A percentile compares a stretch with the other conserved stretches of the same genome.
phyloP scores from a whole-genome alignment of 2,888 invertebrate species.

The Andrena chrysosceles region DNA sequence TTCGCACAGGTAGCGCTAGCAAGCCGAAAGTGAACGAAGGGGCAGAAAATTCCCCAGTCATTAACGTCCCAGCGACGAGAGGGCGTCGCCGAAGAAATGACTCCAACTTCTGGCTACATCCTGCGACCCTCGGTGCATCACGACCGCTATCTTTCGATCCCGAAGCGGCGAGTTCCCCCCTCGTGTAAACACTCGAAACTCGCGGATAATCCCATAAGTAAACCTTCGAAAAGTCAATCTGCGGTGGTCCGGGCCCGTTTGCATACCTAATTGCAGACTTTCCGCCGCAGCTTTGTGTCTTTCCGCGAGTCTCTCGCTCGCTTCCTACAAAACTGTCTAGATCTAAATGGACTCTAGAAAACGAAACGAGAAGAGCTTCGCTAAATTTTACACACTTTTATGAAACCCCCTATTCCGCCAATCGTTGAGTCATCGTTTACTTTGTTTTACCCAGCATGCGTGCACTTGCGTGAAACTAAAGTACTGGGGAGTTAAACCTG shows the following conservation, averaged over 20 bases:
- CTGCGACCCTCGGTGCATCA: constrained; percentile 37
- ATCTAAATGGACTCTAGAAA: too few relatives aligned
- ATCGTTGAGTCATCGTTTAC: background rate
- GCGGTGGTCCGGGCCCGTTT: constrained; percentile 51
- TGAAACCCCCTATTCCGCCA: background rate
- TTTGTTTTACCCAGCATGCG: background rate
- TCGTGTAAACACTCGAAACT: constrained; percentile 76
- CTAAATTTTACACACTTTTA: background rate
- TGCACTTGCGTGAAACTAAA: background rate
- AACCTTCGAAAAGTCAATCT: constrained; percentile 76
- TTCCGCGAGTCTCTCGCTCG: background rate
- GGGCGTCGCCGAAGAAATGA: constrained; percentile 47
- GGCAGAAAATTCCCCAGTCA: constrained; percentile 64
- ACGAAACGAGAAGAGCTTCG: background rate
- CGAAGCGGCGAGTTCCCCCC: constrained; percentile 59
- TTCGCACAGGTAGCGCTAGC: constrained; percentile 55
- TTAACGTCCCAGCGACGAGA: constrained; percentile 61
- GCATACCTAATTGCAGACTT: constrained; percentile 74
- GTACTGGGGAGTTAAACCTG: constrained; percentile 1
- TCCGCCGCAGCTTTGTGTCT: constrained; percentile 15
- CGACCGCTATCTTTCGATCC: constrained; percentile 68
- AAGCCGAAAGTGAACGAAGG: constrained; percentile 36
- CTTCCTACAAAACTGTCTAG: too few relatives aligned
- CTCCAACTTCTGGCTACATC: constrained; percentile 36
- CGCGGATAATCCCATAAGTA: constrained; percentile 76